phyloP scores from a whole-genome alignment of 2,113 vertebrate genomes.

The Amphiprion percula region DNA sequence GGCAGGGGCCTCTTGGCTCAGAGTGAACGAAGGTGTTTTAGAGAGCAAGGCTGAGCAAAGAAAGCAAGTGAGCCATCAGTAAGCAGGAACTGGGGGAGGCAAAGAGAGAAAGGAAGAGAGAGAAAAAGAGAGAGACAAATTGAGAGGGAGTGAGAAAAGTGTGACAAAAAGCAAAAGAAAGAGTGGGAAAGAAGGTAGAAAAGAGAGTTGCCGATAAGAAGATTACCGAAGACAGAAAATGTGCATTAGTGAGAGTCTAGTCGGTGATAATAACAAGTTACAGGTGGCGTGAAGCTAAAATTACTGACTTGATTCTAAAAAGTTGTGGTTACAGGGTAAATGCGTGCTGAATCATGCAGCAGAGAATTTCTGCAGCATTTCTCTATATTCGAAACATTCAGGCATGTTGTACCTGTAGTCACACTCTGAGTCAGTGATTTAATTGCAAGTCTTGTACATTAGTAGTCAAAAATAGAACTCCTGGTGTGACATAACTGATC shows the following conservation, averaged over 20 bases:
- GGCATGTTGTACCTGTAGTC: background rate
- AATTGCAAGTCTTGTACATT: background rate
- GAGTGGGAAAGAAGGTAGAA: slow-evolving; percentile 4
- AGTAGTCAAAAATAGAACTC: background rate
- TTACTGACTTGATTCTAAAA: slow-evolving; percentile 14
- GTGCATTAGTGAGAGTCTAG: background rate
- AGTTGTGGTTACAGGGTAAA: background rate
- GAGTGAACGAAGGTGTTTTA: slow-evolving; percentile 52
- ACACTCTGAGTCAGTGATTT: background rate
- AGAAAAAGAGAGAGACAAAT: background rate
- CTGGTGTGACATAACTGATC: too few species aligned
- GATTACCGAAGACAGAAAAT: slow-evolving; percentile 22
- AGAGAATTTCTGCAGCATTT: background rate
- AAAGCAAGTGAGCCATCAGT: slow-evolving; percentile 41
- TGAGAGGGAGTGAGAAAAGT: background rate
- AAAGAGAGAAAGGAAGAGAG: background rate
- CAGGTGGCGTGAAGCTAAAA: slow-evolving; percentile 18
- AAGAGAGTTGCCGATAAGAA: slow-evolving; percentile 24
- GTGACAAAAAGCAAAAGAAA: slow-evolving; percentile 16
- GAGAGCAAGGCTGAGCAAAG: slow-evolving; percentile 31
- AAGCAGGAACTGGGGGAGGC: slow-evolving; percentile 2
- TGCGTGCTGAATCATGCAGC: background rate
- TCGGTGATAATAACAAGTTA: slow-evolving; percentile 17
- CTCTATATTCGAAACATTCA: background rate
- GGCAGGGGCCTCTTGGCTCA: slow-evolving; percentile 57